These are phyloP conservation scores for Bubalus kerabau DNA, from an alignment of 2,113 vertebrate species.

Conservation along the genomic window DNA sequence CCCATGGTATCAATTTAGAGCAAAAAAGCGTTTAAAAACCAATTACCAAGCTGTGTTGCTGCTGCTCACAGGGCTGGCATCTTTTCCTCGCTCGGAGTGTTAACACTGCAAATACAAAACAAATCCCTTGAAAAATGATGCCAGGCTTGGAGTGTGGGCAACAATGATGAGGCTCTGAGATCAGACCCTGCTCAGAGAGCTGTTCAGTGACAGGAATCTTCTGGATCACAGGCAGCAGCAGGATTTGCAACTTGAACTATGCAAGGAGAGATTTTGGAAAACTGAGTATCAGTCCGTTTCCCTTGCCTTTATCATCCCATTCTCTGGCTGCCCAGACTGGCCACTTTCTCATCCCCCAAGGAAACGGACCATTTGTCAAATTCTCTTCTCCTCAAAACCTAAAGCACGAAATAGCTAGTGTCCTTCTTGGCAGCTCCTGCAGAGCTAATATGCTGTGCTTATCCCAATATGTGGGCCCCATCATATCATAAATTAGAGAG, in stretches of 20 bases:
- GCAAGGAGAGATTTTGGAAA: neutral
- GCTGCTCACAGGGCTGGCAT: slow-evolving; percentile 24
- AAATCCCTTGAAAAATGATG: slow-evolving; percentile 41
- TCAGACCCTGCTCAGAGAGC: neutral
- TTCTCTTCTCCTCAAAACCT: slow-evolving; percentile 43
- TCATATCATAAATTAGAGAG: slow-evolving; percentile 1
- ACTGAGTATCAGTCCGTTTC: neutral
- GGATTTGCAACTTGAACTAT: slow-evolving; percentile 4
- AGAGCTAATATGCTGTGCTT: slow-evolving; percentile 49
- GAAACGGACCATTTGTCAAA: slow-evolving; percentile 43
- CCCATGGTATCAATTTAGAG: slow-evolving; percentile 54
- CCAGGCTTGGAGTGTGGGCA: neutral
- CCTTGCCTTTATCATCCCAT: neutral
- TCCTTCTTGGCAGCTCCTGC: slow-evolving; percentile 45
- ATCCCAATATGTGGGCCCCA: slow-evolving; percentile 27
- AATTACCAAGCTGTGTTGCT: slow-evolving; percentile 51
- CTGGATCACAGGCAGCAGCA: neutral
- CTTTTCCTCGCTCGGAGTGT: slow-evolving; percentile 11
- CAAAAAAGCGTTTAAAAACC: slow-evolving; percentile 62
- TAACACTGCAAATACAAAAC: slow-evolving; percentile 56
- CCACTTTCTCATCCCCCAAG: neutral
- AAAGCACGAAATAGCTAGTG: slow-evolving; percentile 37
- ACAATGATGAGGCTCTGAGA: neutral
- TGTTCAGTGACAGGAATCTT: neutral
- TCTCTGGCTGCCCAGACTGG: neutral